Conservation (phyloP, 2,113 vertebrate genomes). For the Heptranchias perlo region DNA sequence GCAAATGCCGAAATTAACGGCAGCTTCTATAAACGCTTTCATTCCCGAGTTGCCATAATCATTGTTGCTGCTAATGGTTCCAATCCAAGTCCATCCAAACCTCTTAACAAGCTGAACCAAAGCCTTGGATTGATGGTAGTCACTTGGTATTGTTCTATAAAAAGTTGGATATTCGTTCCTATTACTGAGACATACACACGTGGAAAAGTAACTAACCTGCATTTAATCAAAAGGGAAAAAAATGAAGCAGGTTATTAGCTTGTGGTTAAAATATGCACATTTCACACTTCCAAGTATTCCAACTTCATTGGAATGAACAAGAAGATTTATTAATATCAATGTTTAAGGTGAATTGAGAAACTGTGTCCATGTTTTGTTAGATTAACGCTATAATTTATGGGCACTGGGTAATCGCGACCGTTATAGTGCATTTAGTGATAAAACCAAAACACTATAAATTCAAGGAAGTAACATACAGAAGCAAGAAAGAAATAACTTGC, state of each 20-base stretch:
- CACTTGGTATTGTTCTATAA: conserved; percentile 64
- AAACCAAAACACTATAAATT: no score
- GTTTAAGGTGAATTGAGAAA: no score
- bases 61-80: conserved; percentile 59
- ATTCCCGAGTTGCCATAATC: conserved; percentile 65
- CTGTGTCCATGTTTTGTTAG: no score
- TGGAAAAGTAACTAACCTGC: conserved; percentile 67
- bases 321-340: no score
- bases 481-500: no score
- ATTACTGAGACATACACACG: conserved; percentile 63
- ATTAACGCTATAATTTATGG: no score
- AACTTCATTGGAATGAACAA: neutral
- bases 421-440: no score
- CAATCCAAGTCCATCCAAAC: conserved; percentile 66
- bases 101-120: conserved; percentile 60
- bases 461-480: no score
- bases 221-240: neutral
- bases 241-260: neutral
- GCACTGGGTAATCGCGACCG: neutral
- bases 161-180: conserved; percentile 59
- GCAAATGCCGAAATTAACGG: conserved; percentile 54
- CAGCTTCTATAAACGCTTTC: conserved; percentile 57
- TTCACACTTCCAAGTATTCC: neutral
- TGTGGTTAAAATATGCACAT: neutral
- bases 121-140: conserved; percentile 62